Evolutionary conservation across 2,888 invertebrate species (phyloP).

Genomic region (Luffia ferchaultella): DNA sequence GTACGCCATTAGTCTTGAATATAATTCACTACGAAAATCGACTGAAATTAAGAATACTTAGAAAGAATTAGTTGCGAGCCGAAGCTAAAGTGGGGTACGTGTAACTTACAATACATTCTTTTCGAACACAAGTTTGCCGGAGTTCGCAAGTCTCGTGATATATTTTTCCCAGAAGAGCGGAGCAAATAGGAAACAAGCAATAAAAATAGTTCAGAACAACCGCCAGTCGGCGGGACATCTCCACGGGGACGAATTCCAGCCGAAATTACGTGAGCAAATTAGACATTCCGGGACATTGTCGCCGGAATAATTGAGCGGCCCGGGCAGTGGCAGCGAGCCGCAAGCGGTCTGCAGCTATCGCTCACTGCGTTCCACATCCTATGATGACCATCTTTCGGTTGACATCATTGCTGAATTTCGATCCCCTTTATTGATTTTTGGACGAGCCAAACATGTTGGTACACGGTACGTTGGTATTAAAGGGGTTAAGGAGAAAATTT

Average conservation of each 20-base stretch:
- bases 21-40: no score
- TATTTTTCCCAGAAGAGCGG: constrained; percentile 49
- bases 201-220: constrained; percentile 59
- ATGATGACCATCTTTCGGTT: no score
- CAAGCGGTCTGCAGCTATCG: no score
- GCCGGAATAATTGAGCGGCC: constrained; percentile 46
- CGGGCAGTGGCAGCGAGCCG: not conserved
- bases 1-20: no score
- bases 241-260: constrained; percentile 49
- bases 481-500: no score
- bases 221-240: constrained; percentile 29
- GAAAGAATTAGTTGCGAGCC: no score
- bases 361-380: no score
- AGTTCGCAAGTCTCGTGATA: constrained; percentile 46
- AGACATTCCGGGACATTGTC: constrained; percentile 59
- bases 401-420: no score
- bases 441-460: no score
- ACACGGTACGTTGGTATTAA: no score
- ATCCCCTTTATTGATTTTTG: no score
- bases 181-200: constrained; percentile 61
- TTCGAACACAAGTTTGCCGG: constrained; percentile 42
- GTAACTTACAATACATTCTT: constrained; percentile 55
- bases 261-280: constrained; percentile 65
- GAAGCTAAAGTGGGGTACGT: constrained; percentile 32
- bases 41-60: no score